phyloP scores from a whole-genome alignment of 2,888 invertebrate genomes.

The Pyrochroa serraticornis region DNA sequence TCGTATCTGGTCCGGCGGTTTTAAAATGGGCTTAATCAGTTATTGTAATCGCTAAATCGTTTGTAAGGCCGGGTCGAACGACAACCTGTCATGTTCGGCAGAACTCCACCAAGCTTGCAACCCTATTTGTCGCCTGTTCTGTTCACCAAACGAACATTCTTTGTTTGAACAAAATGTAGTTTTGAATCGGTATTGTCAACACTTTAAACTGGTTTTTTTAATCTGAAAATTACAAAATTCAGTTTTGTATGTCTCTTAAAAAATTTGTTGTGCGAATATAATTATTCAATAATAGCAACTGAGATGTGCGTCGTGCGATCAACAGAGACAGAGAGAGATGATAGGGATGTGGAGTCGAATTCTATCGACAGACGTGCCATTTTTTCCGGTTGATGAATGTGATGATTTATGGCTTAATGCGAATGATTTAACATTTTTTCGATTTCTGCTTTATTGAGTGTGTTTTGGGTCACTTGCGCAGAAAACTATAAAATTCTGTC shows the following conservation, averaged over 20 bases:
- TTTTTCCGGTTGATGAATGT: conserved; percentile 43
- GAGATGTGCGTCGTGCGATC: too few relatives aligned
- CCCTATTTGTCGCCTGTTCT: conserved; percentile 25
- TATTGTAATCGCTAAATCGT: conserved; percentile 44
- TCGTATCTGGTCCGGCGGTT: conserved; percentile 41
- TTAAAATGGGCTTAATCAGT: conserved; percentile 45
- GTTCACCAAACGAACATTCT: conserved; percentile 17
- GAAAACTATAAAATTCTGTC: conserved; percentile 40
- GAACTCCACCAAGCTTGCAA: conserved; percentile 24
- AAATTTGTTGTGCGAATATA: too few relatives aligned
- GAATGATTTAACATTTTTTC: conserved; percentile 43
- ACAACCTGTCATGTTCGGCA: conserved; percentile 40
- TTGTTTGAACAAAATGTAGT: conserved; percentile 22
- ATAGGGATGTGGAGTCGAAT: conserved; percentile 21
- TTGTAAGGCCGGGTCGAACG: conserved; percentile 38
- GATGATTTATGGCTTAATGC: conserved; percentile 44
- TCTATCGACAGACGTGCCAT: conserved; percentile 33
- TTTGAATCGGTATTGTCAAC: too few relatives aligned
- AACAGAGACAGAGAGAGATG: conserved; percentile 32
- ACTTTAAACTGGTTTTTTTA: background rate
- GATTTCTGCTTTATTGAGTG: conserved; percentile 43
- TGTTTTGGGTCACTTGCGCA: conserved; percentile 40
- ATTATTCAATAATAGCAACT: too few relatives aligned
- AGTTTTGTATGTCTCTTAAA: too few relatives aligned
- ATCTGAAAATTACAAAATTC: background rate